These are phyloP conservation scores for Endotricha flammealis DNA, from an alignment of 2,888 invertebrate genomes.

Conservation along the genomic window DNA sequence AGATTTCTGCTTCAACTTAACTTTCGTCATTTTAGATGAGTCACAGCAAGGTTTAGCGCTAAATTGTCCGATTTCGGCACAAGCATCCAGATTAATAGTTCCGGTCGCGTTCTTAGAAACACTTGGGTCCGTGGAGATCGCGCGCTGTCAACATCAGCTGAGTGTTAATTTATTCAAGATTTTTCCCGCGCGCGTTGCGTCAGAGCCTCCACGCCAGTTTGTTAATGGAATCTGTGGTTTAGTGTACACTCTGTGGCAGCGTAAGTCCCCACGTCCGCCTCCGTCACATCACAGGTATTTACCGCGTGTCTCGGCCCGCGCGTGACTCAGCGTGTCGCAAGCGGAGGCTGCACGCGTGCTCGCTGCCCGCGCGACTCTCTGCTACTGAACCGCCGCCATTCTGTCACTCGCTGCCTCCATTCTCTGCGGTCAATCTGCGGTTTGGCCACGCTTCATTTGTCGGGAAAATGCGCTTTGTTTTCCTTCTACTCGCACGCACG, in stretches of 20 bases:
- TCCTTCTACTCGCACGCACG: conserved; percentile 46
- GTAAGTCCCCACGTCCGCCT: conserved; percentile 33
- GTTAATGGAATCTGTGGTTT: conserved; percentile 24
- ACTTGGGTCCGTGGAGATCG: conserved; percentile 22
- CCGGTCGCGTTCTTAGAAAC: conserved; percentile 37
- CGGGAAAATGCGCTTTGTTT: conserved; percentile 68
- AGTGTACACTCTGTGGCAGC: conserved; percentile 27
- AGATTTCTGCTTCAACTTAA: conserved; percentile 64
- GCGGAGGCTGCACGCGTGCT: conserved; percentile 53
- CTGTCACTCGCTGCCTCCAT: conserved; percentile 77
- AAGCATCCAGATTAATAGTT: conserved; percentile 43
- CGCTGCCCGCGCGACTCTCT: conserved; percentile 59
- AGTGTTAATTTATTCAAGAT: conserved; percentile 40
- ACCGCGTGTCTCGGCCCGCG: conserved; percentile 27
- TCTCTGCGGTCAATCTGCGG: conserved; percentile 79
- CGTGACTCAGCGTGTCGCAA: conserved; percentile 31
- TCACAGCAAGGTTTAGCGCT: conserved; percentile 46
- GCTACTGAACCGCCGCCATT: conserved; percentile 75
- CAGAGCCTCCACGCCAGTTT: conserved; percentile 21
- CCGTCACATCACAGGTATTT: conserved; percentile 38
- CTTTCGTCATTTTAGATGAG: conserved; percentile 76
- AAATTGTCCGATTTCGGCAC: conserved; percentile 40
- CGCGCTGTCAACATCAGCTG: conserved; percentile 64
- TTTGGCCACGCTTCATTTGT: conserved; percentile 78
- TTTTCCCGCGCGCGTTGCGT: conserved; percentile 48